Percentiles rank a stretch among this genome's conserved stretches.
These are phyloP conservation scores for Salvelinus alpinus DNA, from an alignment of 2,113 vertebrate species.

Conservation along the genomic window DNA sequence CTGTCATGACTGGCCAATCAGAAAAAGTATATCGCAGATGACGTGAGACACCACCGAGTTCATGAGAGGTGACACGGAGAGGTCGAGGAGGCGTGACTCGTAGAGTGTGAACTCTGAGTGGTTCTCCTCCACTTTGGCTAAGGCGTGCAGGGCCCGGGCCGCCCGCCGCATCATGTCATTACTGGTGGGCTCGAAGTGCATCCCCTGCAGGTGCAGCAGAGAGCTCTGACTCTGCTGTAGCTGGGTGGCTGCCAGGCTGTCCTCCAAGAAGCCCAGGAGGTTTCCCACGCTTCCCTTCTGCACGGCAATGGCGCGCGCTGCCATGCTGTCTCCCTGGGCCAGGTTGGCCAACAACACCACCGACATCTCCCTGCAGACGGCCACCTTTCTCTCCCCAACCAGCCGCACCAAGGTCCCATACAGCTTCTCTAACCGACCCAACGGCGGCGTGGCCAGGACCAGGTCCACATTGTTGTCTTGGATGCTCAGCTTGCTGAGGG, in stretches of 20 bases:
- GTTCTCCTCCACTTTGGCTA: constrained; percentile 99
- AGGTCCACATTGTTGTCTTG: constrained; percentile 99
- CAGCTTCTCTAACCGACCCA: constrained; percentile 94
- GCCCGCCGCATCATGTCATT: constrained; percentile 99
- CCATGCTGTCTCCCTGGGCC: constrained; percentile 94
- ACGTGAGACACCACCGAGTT: constrained; percentile 99
- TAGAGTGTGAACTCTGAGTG: constrained; percentile 98
- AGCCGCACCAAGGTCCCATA: constrained; percentile 95
- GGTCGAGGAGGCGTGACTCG: constrained; percentile 98
- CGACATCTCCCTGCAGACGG: constrained; percentile 98
- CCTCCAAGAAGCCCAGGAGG: constrained; percentile 95
- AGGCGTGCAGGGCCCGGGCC: constrained; percentile 92
- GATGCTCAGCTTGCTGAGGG: constrained; percentile 99
- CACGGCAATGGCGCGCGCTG: constrained; percentile 94
- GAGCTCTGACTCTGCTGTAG: constrained; percentile 96
- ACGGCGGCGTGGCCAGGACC: constrained; percentile 94
- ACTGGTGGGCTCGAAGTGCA: constrained; percentile 96
- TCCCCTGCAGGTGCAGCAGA: constrained; percentile 92
- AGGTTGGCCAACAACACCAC: constrained; percentile 97
- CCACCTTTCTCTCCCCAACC: constrained; percentile 96
- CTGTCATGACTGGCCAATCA: constrained; percentile 99
- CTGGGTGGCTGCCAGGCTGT: constrained; percentile 97
- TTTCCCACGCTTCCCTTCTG: constrained; percentile 98
- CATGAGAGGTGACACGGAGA: constrained; percentile 97
- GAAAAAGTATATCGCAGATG: constrained; percentile 99